phyloP scores from a whole-genome alignment of 1,140 invertebrate species.

The Bombus waltoni region DNA sequence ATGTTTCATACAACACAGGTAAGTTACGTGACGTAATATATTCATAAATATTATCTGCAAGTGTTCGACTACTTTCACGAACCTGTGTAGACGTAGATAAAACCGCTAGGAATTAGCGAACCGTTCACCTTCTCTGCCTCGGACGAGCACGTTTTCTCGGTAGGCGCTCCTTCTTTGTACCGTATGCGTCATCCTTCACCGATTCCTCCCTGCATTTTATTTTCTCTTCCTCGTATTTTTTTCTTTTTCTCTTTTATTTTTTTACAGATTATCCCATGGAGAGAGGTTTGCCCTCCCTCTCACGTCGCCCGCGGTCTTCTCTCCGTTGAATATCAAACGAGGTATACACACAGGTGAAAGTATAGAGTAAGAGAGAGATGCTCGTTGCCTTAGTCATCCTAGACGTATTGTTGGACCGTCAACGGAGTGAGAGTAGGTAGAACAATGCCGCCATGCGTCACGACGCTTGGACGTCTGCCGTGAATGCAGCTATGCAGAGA shows the following conservation, averaged over 20 bases:
- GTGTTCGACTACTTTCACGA: background rate
- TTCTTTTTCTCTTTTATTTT: slow-evolving; percentile 15
- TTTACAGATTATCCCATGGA: slow-evolving; percentile 49
- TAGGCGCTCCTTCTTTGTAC: background rate
- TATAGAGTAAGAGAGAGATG: slow-evolving; percentile 21
- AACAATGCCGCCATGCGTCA: slow-evolving; percentile 66
- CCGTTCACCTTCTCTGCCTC: background rate
- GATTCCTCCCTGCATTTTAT: slow-evolving; percentile 18
- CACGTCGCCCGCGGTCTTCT: background rate
- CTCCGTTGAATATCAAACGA: slow-evolving; percentile 54
- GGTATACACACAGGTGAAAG: slow-evolving; percentile 63
- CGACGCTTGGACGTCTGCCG: slow-evolving; percentile 42
- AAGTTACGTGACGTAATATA: background rate
- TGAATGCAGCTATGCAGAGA: slow-evolving; percentile 33
- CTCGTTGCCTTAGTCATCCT: slow-evolving; percentile 61
- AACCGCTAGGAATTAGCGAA: slow-evolving; percentile 45
- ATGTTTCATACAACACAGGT: background rate
- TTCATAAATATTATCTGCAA: background rate
- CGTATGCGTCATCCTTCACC: slow-evolving; percentile 34
- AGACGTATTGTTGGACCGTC: slow-evolving; percentile 53
- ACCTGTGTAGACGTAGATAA: background rate
- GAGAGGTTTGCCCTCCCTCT: background rate
- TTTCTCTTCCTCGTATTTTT: background rate
- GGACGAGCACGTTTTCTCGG: background rate
- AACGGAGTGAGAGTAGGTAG: slow-evolving; percentile 51